Conservation (phyloP, 1,140 invertebrate species). For the Drosophila santomea region DNA sequence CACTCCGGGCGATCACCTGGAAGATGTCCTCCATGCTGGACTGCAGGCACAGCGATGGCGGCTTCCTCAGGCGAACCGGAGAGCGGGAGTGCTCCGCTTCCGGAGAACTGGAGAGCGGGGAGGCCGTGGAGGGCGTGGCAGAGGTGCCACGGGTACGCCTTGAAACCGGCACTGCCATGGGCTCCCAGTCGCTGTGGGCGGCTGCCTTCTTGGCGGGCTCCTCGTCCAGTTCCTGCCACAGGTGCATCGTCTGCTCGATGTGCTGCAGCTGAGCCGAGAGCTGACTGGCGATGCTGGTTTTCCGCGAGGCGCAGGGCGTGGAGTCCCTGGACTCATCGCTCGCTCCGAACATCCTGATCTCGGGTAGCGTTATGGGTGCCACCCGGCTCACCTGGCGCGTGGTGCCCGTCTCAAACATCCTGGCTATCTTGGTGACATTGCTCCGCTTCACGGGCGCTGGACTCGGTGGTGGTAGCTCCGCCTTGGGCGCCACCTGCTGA, state of each 20-base stretch:
- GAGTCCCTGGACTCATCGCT: constrained; percentile 61
- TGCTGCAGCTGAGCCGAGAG: constrained; percentile 68
- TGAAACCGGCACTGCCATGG: constrained; percentile 45
- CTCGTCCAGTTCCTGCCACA: constrained; percentile 68
- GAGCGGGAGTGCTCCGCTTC: constrained; percentile 39
- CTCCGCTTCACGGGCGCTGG: constrained; percentile 55
- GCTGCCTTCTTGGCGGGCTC: constrained; percentile 36
- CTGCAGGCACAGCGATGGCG: constrained; percentile 65
- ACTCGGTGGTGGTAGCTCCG: constrained; percentile 5
- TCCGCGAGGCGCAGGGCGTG: constrained; percentile 65
- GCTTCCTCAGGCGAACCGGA: constrained; percentile 54
- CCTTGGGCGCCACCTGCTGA: constrained; percentile 30
- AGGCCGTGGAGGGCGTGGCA: constrained; percentile 75
- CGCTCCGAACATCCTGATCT: constrained; percentile 66
- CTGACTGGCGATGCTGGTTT: constrained; percentile 62
- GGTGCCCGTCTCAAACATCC: constrained; percentile 74
- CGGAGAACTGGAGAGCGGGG: constrained; percentile 68
- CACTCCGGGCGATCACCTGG: constrained; percentile 72
- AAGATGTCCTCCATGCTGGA: constrained; percentile 82
- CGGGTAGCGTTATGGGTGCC: constrained; percentile 52
- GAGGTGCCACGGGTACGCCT: constrained; percentile 60
- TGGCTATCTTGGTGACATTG: constrained; percentile 78
- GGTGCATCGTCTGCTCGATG: constrained; percentile 73
- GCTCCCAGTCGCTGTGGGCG: constrained; percentile 58
- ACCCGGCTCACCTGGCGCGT: constrained; percentile 69